These are phyloP conservation scores for Corvus moneduloides DNA, from an alignment of 2,113 vertebrate genomes.

Conservation along the genomic window DNA sequence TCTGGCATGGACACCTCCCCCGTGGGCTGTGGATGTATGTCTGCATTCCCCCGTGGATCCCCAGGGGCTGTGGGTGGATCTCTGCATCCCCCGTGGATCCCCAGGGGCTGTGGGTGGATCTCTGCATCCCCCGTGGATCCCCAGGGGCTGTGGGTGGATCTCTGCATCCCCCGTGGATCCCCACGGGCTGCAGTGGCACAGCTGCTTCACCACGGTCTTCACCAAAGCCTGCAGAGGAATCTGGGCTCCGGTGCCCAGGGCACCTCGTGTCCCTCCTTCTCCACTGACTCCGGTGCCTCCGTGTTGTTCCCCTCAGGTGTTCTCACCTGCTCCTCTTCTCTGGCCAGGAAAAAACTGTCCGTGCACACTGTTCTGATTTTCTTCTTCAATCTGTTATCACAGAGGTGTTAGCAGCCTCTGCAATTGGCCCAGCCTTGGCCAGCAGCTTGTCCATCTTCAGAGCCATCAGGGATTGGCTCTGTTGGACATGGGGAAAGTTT, in stretches of 20 bases:
- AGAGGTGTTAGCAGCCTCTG: neutral
- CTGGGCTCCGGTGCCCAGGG: too few species aligned
- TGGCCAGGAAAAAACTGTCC: neutral
- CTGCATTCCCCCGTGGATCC: too few species aligned
- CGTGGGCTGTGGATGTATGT: too few species aligned
- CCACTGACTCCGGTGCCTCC: neutral
- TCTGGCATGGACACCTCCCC: too few species aligned
- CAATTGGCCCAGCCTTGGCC: neutral
- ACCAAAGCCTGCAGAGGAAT: neutral
- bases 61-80: too few species aligned
- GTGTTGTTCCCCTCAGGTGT: neutral
- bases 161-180: too few species aligned
- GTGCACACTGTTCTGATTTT: neutral
- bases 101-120: too few species aligned
- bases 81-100: too few species aligned
- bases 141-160: too few species aligned
- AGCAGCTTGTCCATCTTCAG: neutral
- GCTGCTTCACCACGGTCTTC: too few species aligned
- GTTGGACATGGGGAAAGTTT: rapidly evolving
- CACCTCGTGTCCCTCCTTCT: neutral
- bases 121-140: too few species aligned
- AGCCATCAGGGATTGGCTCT: neutral
- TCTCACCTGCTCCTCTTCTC: neutral
- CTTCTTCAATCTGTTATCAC: neutral
- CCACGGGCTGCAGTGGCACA: too few species aligned